Base-by-base conservation (phyloP, 2,888 invertebrate species). In the Nomada ruficornis region DNA sequence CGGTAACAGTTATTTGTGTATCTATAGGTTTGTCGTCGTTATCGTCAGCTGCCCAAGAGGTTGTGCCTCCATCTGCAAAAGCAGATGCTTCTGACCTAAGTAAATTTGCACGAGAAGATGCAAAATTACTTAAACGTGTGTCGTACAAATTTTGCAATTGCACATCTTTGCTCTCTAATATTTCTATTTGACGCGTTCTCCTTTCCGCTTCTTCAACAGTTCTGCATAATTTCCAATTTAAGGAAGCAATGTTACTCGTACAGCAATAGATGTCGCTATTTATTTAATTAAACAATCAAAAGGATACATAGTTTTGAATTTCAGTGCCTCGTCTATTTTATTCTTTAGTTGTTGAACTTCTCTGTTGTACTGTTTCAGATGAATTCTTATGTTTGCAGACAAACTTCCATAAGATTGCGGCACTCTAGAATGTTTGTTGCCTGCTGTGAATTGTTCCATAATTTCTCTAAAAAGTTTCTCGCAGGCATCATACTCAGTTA, bases 401-500 rank as follows among this genome's bases (percentile, higher is more conserved):
- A 96, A 92, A 77, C 94, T 95, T 4, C 95, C 94, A 91, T 96
- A 96, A 68, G 95, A 94, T 64, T 95, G 94, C 0, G 95, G 95
- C 2, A 94, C 93, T 89, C 94, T 94, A 47, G 94, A 91, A 83
- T 95, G 94, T 82, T 94, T 94, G 84, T 95, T 95, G 68, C 96
- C 94, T 72, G 94, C 91, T 0, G 95, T 95, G 11, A 96, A 90
- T 89, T 96, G 95, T 77, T 95, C 95, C 94, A 96, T 95, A 65
- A 96, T 95, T 86, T 96, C 95, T 63, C 96, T 94, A 88, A 95
- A 95, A 29, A 96, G 91, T 80, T 95, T 95, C 88, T 96, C 96
- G 88, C 96, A 96, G 0, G 96, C 95, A 87, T 96, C 96, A 92
- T 95, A 95, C 90, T 96, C 96, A 0, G 94, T 92, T 18, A 96